Percentiles rank a stretch among this genome's conserved stretches.
phyloP scores from a whole-genome alignment of 1,140 invertebrate species.

The Conus betulinus region DNA sequence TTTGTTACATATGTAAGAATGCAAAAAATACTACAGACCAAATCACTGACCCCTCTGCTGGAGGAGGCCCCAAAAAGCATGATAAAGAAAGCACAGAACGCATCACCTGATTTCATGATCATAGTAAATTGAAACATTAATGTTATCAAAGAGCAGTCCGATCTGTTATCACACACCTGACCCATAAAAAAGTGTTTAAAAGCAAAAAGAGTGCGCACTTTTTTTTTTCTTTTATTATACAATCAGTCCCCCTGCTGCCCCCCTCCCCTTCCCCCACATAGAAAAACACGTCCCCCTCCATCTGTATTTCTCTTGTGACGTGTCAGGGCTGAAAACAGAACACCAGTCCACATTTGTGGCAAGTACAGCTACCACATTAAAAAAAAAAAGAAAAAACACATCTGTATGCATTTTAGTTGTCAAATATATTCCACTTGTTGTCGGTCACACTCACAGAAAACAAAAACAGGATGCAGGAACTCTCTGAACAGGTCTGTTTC shows the following conservation, averaged over 20 bases:
- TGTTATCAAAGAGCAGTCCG: not conserved
- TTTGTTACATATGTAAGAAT: no score
- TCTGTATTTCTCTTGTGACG: conserved; percentile 4
- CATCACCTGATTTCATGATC: conserved; percentile 3
- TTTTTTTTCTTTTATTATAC: no score
- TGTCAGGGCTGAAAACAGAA: not conserved
- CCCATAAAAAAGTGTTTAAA: not conserved
- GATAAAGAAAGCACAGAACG: not conserved
- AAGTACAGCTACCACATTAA: no score
- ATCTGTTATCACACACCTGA: not conserved
- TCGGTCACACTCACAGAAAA: no score
- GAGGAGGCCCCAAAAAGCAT: no score
- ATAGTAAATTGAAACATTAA: not conserved
- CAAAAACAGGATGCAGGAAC: no score
- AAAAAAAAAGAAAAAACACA: no score
- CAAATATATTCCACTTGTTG: no score
- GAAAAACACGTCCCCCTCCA: not conserved
- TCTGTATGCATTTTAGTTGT: no score
- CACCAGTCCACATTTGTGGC: no score
- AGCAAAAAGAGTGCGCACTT: not conserved
- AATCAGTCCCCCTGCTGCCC: no score
- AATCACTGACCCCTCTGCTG: not conserved
- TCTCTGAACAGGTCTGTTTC: no score
- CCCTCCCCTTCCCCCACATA: not conserved
- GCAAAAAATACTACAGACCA: not conserved